These are phyloP conservation scores for Macaria liturata DNA, from an alignment of 2,888 invertebrate genomes.

Conservation along the genomic window DNA sequence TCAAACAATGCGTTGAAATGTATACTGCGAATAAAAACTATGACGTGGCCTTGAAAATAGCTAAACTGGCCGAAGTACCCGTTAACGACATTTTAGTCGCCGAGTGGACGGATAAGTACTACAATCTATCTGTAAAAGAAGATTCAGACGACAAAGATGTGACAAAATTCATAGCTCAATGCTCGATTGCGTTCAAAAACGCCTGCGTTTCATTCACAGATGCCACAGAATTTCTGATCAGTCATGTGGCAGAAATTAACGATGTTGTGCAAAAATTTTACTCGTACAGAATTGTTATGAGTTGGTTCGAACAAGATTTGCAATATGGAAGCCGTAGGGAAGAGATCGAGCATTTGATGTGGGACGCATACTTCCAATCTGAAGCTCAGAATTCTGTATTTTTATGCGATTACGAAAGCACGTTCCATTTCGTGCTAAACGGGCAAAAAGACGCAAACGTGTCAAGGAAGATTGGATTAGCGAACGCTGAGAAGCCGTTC, in stretches of 20 bases:
- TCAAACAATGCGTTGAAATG: constrained; percentile 79
- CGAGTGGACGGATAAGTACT: constrained; percentile 80
- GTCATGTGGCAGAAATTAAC: constrained; percentile 76
- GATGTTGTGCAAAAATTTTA: constrained; percentile 78
- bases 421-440: constrained; percentile 62
- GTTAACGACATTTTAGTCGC: constrained; percentile 80
- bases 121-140: constrained; percentile 57
- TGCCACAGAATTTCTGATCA: constrained; percentile 85
- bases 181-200: constrained; percentile 84
- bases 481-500: constrained; percentile 62
- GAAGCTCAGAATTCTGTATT: constrained; percentile 54
- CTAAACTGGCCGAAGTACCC: constrained; percentile 73
- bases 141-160: constrained; percentile 64
- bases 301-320: constrained; percentile 72
- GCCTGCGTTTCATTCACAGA: constrained; percentile 84
- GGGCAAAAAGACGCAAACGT: constrained; percentile 63
- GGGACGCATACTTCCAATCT: constrained; percentile 67
- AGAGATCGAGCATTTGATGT: constrained; percentile 75
- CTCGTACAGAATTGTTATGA: constrained; percentile 71
- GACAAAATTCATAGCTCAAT: constrained; percentile 82
- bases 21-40: constrained; percentile 79
- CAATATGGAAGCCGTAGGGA: constrained; percentile 68
- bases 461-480: constrained; percentile 55
- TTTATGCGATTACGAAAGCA: constrained; percentile 62
- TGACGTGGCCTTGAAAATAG: constrained; percentile 83